Conservation (phyloP, 2,888 invertebrate genomes). For the Dasysyrphus tricinctus region DNA sequence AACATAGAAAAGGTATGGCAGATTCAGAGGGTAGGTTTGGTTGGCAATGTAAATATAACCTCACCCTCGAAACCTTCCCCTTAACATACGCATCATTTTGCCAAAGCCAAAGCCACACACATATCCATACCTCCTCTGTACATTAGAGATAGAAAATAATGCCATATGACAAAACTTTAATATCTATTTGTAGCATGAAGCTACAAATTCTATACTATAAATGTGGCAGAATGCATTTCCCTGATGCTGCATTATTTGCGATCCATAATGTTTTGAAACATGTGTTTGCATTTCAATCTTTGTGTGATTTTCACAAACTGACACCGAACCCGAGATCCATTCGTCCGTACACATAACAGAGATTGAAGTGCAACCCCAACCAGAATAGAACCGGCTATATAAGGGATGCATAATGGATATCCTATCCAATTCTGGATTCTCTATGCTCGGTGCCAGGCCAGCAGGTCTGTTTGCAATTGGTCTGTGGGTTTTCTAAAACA, state of each 20-base stretch:
- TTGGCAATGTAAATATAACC: conserved; percentile 44
- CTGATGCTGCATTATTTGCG: conserved; percentile 69
- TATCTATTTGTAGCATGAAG: conserved; percentile 59
- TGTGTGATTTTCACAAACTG: conserved; percentile 70
- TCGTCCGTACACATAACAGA: conserved; percentile 8
- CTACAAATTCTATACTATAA: not conserved
- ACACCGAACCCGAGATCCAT: conserved; percentile 44
- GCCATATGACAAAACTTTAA: conserved; percentile 62
- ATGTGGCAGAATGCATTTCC: conserved; percentile 50
- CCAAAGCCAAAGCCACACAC: conserved; percentile 28
- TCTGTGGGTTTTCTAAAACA: conserved; percentile 73
- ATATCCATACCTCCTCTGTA: not conserved
- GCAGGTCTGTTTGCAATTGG: conserved; percentile 71
- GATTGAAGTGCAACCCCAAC: conserved; percentile 26
- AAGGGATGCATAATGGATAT: conserved; percentile 62
- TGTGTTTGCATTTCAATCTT: conserved; percentile 75
- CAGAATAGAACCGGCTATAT: not conserved
- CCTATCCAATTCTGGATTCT: conserved; percentile 12
- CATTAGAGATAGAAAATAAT: conserved; percentile 27
- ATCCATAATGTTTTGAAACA: conserved; percentile 74
- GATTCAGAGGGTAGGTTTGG: conserved; percentile 8
- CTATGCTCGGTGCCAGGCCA: conserved; percentile 9
- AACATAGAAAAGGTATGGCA: conserved; percentile 43
- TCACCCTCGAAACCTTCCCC: conserved; percentile 8
- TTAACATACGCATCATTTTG: conserved; percentile 41